Percentiles rank a stretch among this genome's conserved stretches.
Conservation (phyloP, 2,888 invertebrate species). For the Acholoe squamosa region DNA sequence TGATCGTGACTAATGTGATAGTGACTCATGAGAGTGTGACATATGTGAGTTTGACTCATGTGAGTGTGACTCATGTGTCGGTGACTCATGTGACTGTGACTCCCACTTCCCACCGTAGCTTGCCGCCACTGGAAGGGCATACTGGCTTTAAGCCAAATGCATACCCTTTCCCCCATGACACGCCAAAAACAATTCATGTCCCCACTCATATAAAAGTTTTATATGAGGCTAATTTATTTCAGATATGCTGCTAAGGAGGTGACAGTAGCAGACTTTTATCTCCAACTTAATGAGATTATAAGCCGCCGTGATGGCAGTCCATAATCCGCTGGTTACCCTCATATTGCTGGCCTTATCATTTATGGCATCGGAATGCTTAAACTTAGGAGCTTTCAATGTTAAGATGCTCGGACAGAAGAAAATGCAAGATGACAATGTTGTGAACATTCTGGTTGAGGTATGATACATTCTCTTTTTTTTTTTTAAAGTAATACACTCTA, state of each 20-base stretch:
- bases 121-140: no score
- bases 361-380: background rate
- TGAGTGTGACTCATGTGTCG: no score
- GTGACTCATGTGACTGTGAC: no score
- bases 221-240: background rate
- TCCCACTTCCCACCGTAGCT: no score
- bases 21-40: no score
- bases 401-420: conserved; percentile 54
- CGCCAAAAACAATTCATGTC: no score
- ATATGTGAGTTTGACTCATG: no score
- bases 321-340: background rate
- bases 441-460: conserved; percentile 34
- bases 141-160: no score
- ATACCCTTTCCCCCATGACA: no score
- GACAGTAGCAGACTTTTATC: background rate
- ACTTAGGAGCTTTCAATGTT: conserved; percentile 47
- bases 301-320: background rate
- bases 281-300: background rate
- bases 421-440: conserved; percentile 52
- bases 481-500: no score
- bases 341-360: background rate
- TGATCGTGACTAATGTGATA: no score
- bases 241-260: conserved; percentile 27
- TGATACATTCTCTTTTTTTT: background rate
- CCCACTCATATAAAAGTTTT: no score